Evolutionary conservation across 2,113 vertebrate genomes (phyloP).

Genomic region (Macquaria ambigua): DNA sequence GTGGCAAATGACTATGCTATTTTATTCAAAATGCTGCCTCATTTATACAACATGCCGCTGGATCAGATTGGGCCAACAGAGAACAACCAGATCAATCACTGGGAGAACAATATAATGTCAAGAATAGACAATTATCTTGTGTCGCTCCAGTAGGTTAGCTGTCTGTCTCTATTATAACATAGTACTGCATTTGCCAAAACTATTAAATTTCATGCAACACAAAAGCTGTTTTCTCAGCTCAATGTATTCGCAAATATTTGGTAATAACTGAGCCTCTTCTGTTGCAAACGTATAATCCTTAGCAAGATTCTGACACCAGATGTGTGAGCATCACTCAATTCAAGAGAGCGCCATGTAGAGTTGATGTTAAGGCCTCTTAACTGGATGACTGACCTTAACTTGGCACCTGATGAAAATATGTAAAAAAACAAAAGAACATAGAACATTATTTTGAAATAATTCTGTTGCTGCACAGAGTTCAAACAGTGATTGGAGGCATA

Average conservation of each 20-base stretch:
- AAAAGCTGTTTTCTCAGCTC: background rate
- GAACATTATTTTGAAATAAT: slow-evolving; percentile 30
- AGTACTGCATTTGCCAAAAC: background rate
- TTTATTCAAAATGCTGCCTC: background rate
- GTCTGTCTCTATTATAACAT: background rate
- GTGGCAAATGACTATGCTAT: background rate
- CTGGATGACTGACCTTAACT: background rate
- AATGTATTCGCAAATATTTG: background rate
- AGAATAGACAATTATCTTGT: background rate
- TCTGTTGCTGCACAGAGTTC: slow-evolving; percentile 10
- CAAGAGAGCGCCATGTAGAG: background rate
- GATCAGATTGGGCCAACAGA: background rate
- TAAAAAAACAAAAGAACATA: background rate
- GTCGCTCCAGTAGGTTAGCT: background rate
- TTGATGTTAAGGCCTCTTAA: slow-evolving; percentile 11
- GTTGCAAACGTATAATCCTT: background rate
- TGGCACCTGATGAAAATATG: slow-evolving; percentile 10
- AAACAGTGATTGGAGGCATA: slow-evolving; percentile 21
- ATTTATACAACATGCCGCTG: background rate
- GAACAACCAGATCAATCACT: slow-evolving; percentile 2
- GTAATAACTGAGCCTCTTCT: background rate
- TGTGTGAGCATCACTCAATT: background rate
- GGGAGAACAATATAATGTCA: slow-evolving; percentile 18
- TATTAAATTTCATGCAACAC: background rate
- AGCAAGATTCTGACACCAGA: background rate